Percentiles rank a stretch among this genome's conserved stretches.
Evolutionary conservation across 2,888 invertebrate species (phyloP).

Genomic region (Dynastes tityus): DNA sequence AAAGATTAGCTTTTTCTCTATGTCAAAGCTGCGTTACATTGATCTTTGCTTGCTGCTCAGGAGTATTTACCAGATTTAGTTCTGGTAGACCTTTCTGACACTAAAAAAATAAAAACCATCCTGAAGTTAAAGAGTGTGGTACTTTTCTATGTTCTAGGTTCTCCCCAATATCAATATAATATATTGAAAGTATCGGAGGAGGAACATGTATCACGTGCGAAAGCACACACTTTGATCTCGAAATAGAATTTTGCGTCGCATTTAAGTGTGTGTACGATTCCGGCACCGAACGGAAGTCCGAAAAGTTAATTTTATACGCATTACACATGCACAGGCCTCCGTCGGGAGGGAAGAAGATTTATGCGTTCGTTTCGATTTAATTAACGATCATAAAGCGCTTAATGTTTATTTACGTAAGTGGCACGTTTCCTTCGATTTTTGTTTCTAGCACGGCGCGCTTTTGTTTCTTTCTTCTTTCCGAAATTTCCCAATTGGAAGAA

Average conservation of each 20-base stretch:
- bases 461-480: background rate
- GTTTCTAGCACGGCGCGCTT: background rate
- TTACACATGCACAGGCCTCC: background rate
- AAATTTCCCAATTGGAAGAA: slow-evolving; percentile 4
- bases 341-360: background rate
- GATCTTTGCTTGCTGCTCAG: no score
- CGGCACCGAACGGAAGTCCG: slow-evolving; percentile 2
- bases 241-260: slow-evolving; percentile 12
- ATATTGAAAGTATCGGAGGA: no score
- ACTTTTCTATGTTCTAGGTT: no score
- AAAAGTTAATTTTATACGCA: slow-evolving; percentile 5
- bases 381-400: slow-evolving; percentile 15
- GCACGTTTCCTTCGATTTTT: slow-evolving; percentile 20
- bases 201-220: background rate
- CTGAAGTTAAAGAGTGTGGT: no score
- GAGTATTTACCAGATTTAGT: no score
- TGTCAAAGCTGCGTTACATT: no score
- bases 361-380: slow-evolving; percentile 19
- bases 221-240: slow-evolving; percentile 12
- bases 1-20: no score
- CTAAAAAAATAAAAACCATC: no score
- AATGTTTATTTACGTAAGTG: slow-evolving; percentile 15
- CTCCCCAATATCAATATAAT: no score
- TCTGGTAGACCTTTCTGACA: no score
- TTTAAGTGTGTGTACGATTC: slow-evolving; percentile 10